Conservation (phyloP, 30 jellyfish, hydroid and myxozoan species). For the Aurelia aurita complex sp. Pacific region DNA sequence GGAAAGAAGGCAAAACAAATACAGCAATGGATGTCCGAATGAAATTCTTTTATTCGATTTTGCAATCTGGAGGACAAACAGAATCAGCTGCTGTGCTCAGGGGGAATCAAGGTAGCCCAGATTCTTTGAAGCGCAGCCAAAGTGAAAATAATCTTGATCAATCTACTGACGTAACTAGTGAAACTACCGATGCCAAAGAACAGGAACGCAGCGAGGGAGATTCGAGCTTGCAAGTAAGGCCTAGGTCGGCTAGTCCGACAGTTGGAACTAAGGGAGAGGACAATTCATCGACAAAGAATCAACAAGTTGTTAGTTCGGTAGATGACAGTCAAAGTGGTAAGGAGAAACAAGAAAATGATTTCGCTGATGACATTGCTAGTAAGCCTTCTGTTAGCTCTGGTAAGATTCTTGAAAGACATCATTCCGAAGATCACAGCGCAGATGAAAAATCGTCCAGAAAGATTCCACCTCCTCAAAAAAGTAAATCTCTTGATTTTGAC, state of each 20-base stretch:
- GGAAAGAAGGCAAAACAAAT: not conserved
- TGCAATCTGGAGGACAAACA: conserved; percentile 38
- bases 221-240: conserved; percentile 15
- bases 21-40: conserved; percentile 52
- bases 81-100: conserved; percentile 6
- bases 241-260: conserved; percentile 92
- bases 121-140: conserved; percentile 54
- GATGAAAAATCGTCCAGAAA: conserved; percentile 1
- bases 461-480: conserved; percentile 28
- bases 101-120: conserved; percentile 29
- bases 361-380: too few species aligned
- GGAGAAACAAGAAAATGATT: too few species aligned
- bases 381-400: not conserved
- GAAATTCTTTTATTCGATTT: conserved; percentile 60
- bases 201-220: not conserved
- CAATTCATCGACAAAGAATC: too few species aligned
- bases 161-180: conserved; percentile 28
- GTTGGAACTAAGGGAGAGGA: conserved; percentile 32
- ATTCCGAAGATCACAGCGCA: conserved; percentile 25
- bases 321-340: too few species aligned
- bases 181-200: not conserved
- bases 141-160: conserved; percentile 63
- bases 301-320: too few species aligned
- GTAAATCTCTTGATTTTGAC: conserved; percentile 46
- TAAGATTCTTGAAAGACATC: conserved; percentile 18